Conservation (phyloP, 2,888 invertebrate species). For the Sarcophaga rosellei region DNA sequence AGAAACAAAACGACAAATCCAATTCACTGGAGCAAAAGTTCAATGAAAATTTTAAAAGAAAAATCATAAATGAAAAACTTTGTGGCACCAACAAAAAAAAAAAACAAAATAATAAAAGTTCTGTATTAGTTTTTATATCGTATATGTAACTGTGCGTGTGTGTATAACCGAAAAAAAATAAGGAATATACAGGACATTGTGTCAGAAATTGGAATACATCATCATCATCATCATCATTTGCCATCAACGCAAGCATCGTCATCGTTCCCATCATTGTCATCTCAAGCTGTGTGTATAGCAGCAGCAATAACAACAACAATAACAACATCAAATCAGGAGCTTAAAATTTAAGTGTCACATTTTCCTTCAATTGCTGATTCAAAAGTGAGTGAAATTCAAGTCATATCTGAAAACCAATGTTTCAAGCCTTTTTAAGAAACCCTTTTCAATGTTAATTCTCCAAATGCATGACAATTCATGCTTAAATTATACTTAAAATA, state of each 20-base stretch:
- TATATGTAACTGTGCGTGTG: constrained; percentile 5
- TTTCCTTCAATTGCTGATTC: no score
- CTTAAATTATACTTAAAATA: no score
- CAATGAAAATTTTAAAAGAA: background rate
- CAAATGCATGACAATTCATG: no score
- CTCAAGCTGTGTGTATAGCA: background rate
- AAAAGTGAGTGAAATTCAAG: background rate
- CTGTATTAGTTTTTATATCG: background rate
- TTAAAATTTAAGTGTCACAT: background rate
- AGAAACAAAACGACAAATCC: background rate
- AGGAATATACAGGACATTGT: constrained; percentile 38
- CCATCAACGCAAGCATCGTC: background rate
- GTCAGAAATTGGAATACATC: constrained; percentile 41
- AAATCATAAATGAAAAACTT: no score
- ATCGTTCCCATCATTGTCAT: background rate
- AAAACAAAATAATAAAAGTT: background rate
- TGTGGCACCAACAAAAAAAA: background rate
- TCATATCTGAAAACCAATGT: no score
- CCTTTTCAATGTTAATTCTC: no score
- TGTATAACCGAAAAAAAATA: background rate
- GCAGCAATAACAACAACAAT: background rate
- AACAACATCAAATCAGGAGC: constrained; percentile 2
- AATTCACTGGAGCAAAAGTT: background rate
- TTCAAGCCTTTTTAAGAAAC: no score
- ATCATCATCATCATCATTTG: constrained; percentile 22